phyloP scores from a whole-genome alignment of 2,888 invertebrate genomes.

The Apamea monoglypha region DNA sequence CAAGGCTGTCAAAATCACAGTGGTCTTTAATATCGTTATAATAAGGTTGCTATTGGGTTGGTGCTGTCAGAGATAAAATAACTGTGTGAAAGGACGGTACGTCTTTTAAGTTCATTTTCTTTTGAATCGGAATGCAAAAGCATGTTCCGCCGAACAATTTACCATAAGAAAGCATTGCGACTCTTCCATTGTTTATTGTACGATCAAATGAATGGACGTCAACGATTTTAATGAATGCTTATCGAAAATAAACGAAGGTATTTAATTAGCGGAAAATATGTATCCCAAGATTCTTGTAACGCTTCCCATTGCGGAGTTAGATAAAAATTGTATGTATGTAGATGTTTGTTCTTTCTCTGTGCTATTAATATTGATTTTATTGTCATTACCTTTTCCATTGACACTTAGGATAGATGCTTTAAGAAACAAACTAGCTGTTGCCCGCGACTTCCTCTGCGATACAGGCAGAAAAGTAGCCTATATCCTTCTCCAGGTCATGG shows the following conservation, averaged over 20 bases:
- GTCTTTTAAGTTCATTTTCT: not conserved
- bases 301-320: not conserved
- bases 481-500: too few species aligned
- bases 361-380: not conserved
- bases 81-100: too few species aligned
- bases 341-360: not conserved
- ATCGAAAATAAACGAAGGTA: slow-evolving; percentile 29
- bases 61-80: too few species aligned
- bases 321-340: not conserved
- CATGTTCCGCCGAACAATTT: slow-evolving; percentile 1
- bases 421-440: not conserved
- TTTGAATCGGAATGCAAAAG: slow-evolving; percentile 16
- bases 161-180: slow-evolving; percentile 17
- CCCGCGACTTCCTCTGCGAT: too few species aligned
- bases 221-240: slow-evolving; percentile 36
- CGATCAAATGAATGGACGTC: slow-evolving; percentile 29
- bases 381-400: not conserved
- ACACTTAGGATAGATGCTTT: not conserved
- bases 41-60: too few species aligned
- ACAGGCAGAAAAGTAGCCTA: too few species aligned
- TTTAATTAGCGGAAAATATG: slow-evolving; percentile 47
- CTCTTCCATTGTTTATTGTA: slow-evolving; percentile 46
- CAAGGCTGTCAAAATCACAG: not conserved
- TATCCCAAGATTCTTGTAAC: slow-evolving; percentile 21
- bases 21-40: not conserved